Conservation (phyloP, 1,140 invertebrate species). For the Elymnias hypermnestra region DNA sequence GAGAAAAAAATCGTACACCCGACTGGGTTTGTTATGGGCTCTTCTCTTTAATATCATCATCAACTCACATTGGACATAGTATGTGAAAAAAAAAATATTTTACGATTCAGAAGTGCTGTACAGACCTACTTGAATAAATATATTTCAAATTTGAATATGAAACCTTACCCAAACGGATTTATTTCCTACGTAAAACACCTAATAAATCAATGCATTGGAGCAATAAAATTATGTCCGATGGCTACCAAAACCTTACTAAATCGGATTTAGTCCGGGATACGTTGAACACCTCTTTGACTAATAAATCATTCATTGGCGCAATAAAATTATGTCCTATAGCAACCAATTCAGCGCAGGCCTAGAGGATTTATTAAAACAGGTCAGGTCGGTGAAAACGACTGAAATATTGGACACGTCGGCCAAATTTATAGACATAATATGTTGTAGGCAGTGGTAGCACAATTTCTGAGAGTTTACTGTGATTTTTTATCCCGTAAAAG, state of each 20-base stretch:
- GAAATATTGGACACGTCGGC: slow-evolving; percentile 68
- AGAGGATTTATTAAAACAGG: slow-evolving; percentile 65
- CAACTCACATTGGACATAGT: too few relatives aligned
- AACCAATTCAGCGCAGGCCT: slow-evolving; percentile 36
- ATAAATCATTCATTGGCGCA: slow-evolving; percentile 19
- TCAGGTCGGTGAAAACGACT: slow-evolving; percentile 64
- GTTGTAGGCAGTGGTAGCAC: slow-evolving; percentile 51
- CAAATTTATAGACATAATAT: slow-evolving; percentile 73
- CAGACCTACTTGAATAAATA: too few relatives aligned
- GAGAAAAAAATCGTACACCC: too few relatives aligned
- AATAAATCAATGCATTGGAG: slow-evolving; percentile 10
- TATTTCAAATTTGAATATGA: too few relatives aligned
- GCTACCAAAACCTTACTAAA: slow-evolving; percentile 15
- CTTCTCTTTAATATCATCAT: too few relatives aligned
- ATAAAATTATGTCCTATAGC: slow-evolving; percentile 29
- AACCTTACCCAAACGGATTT: too few relatives aligned
- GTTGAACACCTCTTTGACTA: background rate
- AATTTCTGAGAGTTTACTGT: slow-evolving; percentile 53
- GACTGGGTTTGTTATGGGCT: too few relatives aligned
- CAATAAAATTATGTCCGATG: slow-evolving; percentile 29
- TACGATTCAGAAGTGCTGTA: too few relatives aligned
- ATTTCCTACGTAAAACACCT: background rate
- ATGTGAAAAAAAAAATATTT: too few relatives aligned
- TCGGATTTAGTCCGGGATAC: too few relatives aligned
- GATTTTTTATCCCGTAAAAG: slow-evolving; percentile 50